phyloP scores from a whole-genome alignment of 2,888 invertebrate species.

The Cosmia trapezina region DNA sequence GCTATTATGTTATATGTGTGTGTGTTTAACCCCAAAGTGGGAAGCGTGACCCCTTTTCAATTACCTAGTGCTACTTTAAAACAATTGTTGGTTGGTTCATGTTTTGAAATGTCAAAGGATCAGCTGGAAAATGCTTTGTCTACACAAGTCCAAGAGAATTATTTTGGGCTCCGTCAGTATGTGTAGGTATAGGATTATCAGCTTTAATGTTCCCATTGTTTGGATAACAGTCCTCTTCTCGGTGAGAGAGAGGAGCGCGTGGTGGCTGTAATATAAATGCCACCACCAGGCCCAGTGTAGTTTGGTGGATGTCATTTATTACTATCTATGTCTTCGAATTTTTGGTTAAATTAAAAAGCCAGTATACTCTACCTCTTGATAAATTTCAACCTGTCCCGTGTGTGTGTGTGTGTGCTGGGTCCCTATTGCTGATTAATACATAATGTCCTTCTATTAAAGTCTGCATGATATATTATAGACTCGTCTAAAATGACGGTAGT shows the following conservation, averaged over 20 bases:
- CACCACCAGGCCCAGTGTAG: too few species aligned
- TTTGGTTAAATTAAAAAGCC: background rate
- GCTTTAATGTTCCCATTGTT: background rate
- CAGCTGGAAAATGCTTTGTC: background rate
- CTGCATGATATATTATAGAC: conserved; percentile 25
- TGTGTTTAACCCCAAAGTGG: background rate
- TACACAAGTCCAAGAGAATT: background rate
- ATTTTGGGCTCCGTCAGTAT: background rate
- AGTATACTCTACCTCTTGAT: too few species aligned
- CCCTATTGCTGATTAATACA: conserved; percentile 19
- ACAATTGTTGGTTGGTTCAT: background rate
- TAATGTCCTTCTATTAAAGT: conserved; percentile 20
- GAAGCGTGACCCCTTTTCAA: background rate
- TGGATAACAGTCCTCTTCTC: too few species aligned
- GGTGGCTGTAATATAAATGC: too few species aligned
- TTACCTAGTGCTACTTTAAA: background rate
- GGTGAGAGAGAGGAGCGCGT: background rate
- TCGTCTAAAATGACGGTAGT: conserved; percentile 16
- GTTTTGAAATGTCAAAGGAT: background rate
- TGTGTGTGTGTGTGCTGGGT: too few species aligned
- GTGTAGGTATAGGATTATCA: background rate
- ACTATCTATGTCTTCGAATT: too few species aligned
- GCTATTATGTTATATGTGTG: background rate
- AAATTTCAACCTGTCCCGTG: too few species aligned
- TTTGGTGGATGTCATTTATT: background rate